Base-by-base conservation (phyloP, 2,888 invertebrate species). In the Myathropa florea region DNA sequence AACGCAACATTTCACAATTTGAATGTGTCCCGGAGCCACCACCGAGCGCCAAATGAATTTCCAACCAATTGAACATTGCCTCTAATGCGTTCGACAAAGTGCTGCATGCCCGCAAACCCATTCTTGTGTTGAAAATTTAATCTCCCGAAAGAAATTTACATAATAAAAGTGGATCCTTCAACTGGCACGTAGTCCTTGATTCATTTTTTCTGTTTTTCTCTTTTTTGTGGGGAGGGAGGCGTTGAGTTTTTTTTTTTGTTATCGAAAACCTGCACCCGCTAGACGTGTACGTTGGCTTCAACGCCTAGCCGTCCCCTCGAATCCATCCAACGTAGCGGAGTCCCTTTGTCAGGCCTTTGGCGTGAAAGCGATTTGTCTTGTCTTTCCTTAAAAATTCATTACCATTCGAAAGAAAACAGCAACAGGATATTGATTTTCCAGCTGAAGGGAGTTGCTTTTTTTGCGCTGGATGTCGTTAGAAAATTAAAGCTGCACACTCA, bases 51-150 rank as follows among this genome's bases (percentile, higher is more conserved):
- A 55, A 36, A 59, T 28, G 59, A 24, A 24, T 59, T 68, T 68
- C 70, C 70, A 70, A 70, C 59, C 70, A 70, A 70, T 70, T 70
- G 36, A 70, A 26, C 70, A 59, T 36, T 24, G 33, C 3, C 70
- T 36, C 55, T 67, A 67, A 67, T 55, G 26, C 46, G 65, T 46
- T n/a, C 33, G 21, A 55, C 55, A 4, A 23, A 68, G 23, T 30
- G 30, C 21, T 14, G 30, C 57, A 57, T 28, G 59, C 59, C 33
- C 59, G 59, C 57, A 59, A 33, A 59, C 36, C 33, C 59, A 30
- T 55, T n/a, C 28, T 55, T 67, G 55, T 63, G 14, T 10, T 33
- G 23, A 36, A 70, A 70, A 36, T 59, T 70, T 59, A 59, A 70
- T 59, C 33, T 59, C 26, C 70, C 36, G 36, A 36, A 36, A 59